phyloP scores from a whole-genome alignment of 2,113 vertebrate species.

The Chloebia gouldiae region DNA sequence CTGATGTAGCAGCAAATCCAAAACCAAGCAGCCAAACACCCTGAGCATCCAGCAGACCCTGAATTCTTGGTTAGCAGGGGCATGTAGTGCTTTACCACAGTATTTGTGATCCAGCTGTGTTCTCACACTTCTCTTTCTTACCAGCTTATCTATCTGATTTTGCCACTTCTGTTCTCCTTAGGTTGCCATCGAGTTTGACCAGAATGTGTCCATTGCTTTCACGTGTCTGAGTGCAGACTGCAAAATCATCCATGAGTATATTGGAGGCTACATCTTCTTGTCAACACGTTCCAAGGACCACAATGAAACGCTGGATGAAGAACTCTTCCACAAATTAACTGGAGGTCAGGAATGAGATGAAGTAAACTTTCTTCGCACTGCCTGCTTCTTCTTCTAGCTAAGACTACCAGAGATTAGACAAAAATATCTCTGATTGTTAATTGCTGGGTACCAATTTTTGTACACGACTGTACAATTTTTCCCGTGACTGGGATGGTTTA shows the following conservation, averaged over 20 bases:
- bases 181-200: constrained; percentile 96
- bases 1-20: not conserved
- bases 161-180: constrained; percentile 52
- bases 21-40: not conserved
- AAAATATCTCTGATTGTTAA: not conserved
- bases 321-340: constrained; percentile 95
- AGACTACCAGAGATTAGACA: not conserved
- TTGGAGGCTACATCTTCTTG: constrained; percentile 97
- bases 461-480: not conserved
- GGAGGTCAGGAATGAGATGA: constrained; percentile 88
- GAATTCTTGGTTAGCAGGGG: not conserved
- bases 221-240: constrained; percentile 90
- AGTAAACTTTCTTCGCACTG: not conserved
- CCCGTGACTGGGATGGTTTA: not conserved
- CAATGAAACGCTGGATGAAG: constrained; percentile 93
- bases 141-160: not conserved
- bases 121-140: not conserved
- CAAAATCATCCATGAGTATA: constrained; percentile 94
- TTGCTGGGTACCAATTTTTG: not conserved
- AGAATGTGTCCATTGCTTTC: constrained; percentile 89
- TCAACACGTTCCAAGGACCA: constrained; percentile 97
- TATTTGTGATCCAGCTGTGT: not conserved
- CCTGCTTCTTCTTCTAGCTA: not conserved
- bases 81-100: not conserved
- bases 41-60: not conserved